Base-by-base conservation (phyloP, 1,140 invertebrate species). In the Papilio helenus region DNA sequence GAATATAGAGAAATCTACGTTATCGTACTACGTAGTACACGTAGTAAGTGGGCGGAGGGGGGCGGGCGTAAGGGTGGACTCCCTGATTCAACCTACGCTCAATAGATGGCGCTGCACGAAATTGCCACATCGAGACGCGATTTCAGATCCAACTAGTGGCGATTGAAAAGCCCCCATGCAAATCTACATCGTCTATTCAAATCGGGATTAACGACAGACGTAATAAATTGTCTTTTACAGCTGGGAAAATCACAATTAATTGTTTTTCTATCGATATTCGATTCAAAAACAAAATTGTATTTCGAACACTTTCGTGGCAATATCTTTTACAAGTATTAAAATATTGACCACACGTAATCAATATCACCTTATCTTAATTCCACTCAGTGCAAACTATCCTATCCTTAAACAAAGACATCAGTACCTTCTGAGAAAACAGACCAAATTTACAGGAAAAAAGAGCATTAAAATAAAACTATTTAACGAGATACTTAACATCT, bases 51-150 rank as follows among this genome's bases (percentile, higher is more conserved):
- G 78, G 81, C 76, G 76, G 80, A 61, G 72, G 79, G 71, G 46
- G 72, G 46, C 16, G 78, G 44, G 42, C 55, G 72, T 79, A 55
- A 79, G 58, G 82, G 78, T n/a, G 51, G 34, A 23, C 44, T 20
- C 51, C 42, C 61, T 58, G 55, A 39, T 16, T 10, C 39, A 46
- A 74, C 42, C 72, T 46, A 44, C 72, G 20, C 39, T 85, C 89
- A 83, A 90, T 91, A 93, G 91, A 92, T 92, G 91, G 91, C 91
- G 89, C 80, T 83, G 65, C 82, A 80, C 86, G 90, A 90, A 91
- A 91, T 88, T 89, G 86, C 85, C 87, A 88, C 85, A 89, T 88
- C 86, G 86, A 86, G 84, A 86, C 82, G 82, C 79, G 81, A 82
- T 84, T 80, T 79, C 80, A 79, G 80, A 83, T 86, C 83, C 84